Evolutionary conservation across 92 coral and sea anemone genomes (phyloP).

Genomic region (Anthopleura xanthogrammica): DNA sequence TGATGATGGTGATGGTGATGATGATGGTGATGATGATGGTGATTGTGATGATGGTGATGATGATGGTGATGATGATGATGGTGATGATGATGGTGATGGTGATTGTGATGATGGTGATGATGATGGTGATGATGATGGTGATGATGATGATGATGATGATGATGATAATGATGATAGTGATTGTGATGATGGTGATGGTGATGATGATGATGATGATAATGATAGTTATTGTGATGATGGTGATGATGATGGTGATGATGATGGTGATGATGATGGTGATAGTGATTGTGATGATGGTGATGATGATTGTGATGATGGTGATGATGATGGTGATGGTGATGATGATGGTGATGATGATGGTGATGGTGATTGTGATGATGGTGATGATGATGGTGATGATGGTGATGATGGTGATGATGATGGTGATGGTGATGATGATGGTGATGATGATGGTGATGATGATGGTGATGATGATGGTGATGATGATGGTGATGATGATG

Average conservation of each 20-base stretch:
- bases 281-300: neutral
- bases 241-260: no score
- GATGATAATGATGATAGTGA: neutral
- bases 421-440: no score
- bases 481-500: neutral
- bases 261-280: neutral
- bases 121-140: neutral
- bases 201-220: neutral
- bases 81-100: neutral
- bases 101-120: neutral
- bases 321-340: neutral
- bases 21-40: neutral
- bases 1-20: neutral
- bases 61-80: neutral
- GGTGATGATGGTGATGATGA: no score
- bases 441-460: neutral
- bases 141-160: neutral
- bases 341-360: neutral
- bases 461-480: neutral
- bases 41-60: neutral
- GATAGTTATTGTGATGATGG: no score
- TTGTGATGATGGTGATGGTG: neutral
- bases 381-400: neutral
- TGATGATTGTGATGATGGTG: neutral
- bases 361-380: neutral